Evolutionary conservation across 2,888 invertebrate genomes (phyloP).

Genomic region (Terebella lapidaria): DNA sequence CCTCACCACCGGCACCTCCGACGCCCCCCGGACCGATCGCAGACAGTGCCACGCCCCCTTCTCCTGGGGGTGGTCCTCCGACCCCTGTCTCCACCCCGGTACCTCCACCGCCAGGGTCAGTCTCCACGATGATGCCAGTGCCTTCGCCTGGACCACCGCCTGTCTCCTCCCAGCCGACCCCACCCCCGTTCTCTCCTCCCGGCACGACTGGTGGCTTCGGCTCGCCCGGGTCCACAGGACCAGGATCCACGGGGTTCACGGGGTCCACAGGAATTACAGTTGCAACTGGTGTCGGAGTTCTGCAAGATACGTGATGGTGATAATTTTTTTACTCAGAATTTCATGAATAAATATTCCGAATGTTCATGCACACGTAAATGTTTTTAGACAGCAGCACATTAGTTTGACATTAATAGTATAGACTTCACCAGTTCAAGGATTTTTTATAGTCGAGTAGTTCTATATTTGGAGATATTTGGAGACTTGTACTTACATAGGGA

Average conservation of each 20-base stretch:
- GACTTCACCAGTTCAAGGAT: too few relatives aligned
- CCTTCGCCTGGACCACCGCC: not conserved
- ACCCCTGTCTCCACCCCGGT: conserved; percentile 27
- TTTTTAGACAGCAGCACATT: too few relatives aligned
- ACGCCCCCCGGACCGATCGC: conserved; percentile 17
- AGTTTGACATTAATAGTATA: too few relatives aligned
- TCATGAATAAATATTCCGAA: too few relatives aligned
- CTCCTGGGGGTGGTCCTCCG: conserved; percentile 25
- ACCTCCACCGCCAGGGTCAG: conserved; percentile 27
- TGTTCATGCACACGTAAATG: too few relatives aligned
- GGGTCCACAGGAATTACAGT: too few relatives aligned
- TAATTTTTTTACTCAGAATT: too few relatives aligned
- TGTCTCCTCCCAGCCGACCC: not conserved
- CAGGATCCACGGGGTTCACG: not conserved
- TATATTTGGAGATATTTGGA: too few relatives aligned
- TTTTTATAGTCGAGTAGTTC: too few relatives aligned
- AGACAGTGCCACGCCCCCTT: conserved; percentile 5
- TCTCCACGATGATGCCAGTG: not conserved
- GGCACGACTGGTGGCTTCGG: not conserved
- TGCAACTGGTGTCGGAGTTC: too few relatives aligned
- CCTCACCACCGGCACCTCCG: conserved; percentile 27
- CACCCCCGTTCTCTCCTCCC: conserved; percentile 4
- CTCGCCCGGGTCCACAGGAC: not conserved
- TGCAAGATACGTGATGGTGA: too few relatives aligned
- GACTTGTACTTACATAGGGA: too few relatives aligned